Conservation (phyloP, 2,797 vertebrate species). For the Eidolon dupreanum region DNA sequence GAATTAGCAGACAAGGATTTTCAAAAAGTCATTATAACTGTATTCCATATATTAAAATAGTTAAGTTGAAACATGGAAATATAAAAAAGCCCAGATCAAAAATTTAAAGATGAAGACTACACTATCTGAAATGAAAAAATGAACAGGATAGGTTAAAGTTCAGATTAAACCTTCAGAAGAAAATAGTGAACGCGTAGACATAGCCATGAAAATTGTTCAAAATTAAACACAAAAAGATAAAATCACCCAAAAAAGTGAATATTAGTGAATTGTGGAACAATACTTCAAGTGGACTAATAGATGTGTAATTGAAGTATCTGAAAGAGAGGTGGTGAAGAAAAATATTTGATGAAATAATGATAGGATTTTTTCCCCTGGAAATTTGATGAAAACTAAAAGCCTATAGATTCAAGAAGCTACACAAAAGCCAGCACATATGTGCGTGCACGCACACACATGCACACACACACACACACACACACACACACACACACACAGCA, state of each 20-base stretch:
- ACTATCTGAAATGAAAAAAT: neutral
- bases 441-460: accelerated
- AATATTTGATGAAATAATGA: neutral
- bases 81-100: neutral
- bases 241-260: neutral
- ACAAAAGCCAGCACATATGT: too few species aligned
- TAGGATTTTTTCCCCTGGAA: neutral
- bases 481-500: neutral
- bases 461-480: too few species aligned
- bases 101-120: neutral
- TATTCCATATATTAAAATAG: neutral
- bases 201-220: neutral
- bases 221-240: neutral
- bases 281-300: neutral
- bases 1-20: neutral
- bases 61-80: neutral
- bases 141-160: neutral
- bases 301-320: neutral
- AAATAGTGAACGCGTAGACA: neutral
- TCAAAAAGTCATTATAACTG: neutral
- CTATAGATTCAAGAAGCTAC: neutral
- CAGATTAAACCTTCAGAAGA: neutral
- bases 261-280: neutral
- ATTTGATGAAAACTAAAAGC: neutral
- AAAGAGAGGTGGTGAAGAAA: neutral